Evolutionary conservation across 2,113 vertebrate genomes (phyloP).

Genomic region (Neogobius melanostomus): DNA sequence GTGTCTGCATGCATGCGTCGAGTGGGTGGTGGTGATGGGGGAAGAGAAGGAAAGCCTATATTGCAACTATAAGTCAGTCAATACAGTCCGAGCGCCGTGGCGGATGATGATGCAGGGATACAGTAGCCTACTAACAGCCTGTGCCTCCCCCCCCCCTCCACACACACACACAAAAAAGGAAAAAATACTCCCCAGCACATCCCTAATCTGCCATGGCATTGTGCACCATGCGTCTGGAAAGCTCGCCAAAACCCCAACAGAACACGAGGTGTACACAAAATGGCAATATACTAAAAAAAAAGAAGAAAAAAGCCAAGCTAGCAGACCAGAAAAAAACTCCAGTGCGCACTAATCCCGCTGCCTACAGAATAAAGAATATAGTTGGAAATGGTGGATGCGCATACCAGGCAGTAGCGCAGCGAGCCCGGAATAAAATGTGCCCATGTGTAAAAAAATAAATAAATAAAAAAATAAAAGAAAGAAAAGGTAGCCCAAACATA

Average conservation of each 20-base stretch:
- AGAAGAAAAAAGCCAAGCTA: slow-evolving; percentile 52
- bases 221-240: slow-evolving; percentile 19
- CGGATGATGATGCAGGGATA: slow-evolving; percentile 61
- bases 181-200: slow-evolving; percentile 35
- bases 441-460: slow-evolving; percentile 12
- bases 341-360: slow-evolving; percentile 65
- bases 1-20: slow-evolving; percentile 62
- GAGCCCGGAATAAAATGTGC: slow-evolving; percentile 45
- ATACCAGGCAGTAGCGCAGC: slow-evolving; percentile 30
- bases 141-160: neutral
- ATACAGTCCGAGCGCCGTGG: slow-evolving; percentile 30
- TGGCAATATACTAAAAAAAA: too few relatives aligned
- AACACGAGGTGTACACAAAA: slow-evolving; percentile 25
- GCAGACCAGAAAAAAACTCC: slow-evolving; percentile 54
- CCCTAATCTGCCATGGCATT: slow-evolving; percentile 19
- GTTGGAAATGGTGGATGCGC: slow-evolving; percentile 67
- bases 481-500: slow-evolving; percentile 26
- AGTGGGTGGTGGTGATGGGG: slow-evolving; percentile 24
- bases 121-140: slow-evolving; percentile 25
- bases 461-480: neutral
- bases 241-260: slow-evolving; percentile 10
- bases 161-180: too few relatives aligned
- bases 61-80: slow-evolving; percentile 42
- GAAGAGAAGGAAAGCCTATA: slow-evolving; percentile 41
- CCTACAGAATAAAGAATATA: slow-evolving; percentile 53